Evolutionary conservation across 2,888 invertebrate species (phyloP).

Genomic region (Drosophila formosana): DNA sequence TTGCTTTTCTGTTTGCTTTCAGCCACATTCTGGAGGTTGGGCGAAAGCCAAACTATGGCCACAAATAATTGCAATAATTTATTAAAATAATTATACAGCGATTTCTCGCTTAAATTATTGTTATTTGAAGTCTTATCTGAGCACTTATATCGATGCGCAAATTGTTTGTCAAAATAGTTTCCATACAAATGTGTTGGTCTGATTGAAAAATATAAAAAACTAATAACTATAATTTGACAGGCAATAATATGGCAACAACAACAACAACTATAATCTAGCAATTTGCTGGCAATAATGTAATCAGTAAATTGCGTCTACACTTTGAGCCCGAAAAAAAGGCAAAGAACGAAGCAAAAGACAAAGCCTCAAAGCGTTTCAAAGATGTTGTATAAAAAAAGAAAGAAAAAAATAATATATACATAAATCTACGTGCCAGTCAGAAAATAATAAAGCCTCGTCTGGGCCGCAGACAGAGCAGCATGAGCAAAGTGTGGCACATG

Average conservation of each 20-base stretch:
- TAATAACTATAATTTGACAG: conserved; percentile 75
- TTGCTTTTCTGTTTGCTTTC: conserved; percentile 74
- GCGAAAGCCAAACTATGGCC: background rate
- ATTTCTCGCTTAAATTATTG: conserved; percentile 22
- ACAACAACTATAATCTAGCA: conserved; percentile 70
- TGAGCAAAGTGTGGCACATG: conserved; percentile 62
- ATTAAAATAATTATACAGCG: background rate
- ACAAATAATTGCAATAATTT: background rate
- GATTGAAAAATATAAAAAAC: conserved; percentile 60
- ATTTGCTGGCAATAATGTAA: conserved; percentile 78
- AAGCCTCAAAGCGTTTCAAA: conserved; percentile 59
- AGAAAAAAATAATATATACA: conserved; percentile 58
- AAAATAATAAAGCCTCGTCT: conserved; percentile 73
- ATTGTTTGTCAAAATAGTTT: conserved; percentile 48
- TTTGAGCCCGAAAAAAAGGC: conserved; percentile 42
- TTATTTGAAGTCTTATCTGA: background rate
- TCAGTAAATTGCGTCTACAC: conserved; percentile 77
- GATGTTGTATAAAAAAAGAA: conserved; percentile 56
- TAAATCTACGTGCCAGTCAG: conserved; percentile 77
- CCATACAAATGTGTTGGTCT: conserved; percentile 11
- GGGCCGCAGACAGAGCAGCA: conserved; percentile 37
- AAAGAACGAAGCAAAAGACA: conserved; percentile 29
- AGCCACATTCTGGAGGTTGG: conserved; percentile 49
- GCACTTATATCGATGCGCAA: conserved; percentile 31
- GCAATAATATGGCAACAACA: conserved; percentile 59